Evolutionary conservation across 2,797 vertebrate genomes (phyloP).

Genomic region (Lepidocolaptes lacrymiger): DNA sequence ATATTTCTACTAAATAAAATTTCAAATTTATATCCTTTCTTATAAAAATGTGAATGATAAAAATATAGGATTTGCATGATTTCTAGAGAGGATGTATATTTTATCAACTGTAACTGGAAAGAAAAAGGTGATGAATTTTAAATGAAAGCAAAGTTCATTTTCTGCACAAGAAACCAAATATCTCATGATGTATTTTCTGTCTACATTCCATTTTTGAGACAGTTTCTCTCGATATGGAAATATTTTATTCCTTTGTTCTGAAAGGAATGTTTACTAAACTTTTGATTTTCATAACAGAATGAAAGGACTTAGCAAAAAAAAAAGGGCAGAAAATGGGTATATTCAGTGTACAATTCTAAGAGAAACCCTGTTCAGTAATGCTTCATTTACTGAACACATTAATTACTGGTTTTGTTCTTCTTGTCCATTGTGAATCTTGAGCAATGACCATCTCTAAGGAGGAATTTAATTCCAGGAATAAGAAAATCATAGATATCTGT

Average conservation of each 20-base stretch:
- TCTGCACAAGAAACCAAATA: neutral
- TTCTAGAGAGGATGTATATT: conserved; percentile 45
- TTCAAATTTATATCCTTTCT: neutral
- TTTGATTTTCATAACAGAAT: neutral
- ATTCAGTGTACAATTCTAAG: neutral
- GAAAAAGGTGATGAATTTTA: conserved; percentile 31
- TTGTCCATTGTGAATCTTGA: neutral
- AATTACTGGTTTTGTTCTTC: neutral
- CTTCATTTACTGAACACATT: neutral
- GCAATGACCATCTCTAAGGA: neutral
- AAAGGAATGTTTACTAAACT: neutral
- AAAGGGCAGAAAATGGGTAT: neutral
- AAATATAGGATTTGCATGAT: conserved; percentile 41
- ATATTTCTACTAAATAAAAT: conserved; percentile 32
- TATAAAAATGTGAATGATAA: conserved; percentile 53
- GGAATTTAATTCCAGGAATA: neutral
- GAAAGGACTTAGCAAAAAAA: neutral
- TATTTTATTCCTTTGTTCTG: neutral
- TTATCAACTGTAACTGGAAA: conserved; percentile 51
- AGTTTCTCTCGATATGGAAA: neutral
- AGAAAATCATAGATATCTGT: neutral
- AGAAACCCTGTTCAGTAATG: neutral
- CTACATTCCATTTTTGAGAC: neutral
- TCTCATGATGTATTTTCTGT: neutral
- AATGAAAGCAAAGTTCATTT: neutral